phyloP scores from a whole-genome alignment of 2,797 vertebrate genomes.

The Pangasius sanitwongsei region DNA sequence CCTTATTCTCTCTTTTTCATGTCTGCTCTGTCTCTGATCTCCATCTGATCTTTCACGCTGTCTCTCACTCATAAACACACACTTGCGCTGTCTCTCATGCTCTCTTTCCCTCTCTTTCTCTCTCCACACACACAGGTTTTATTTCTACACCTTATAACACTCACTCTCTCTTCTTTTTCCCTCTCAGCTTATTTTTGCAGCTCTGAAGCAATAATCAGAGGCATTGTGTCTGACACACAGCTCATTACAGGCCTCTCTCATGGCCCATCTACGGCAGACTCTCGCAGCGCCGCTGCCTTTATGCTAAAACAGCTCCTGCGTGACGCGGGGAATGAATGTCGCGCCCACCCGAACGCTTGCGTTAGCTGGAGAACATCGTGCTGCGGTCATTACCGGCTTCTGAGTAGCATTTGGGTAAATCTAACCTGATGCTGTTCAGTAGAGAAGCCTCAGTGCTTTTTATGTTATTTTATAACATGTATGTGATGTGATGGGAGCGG shows the following conservation, averaged over 20 bases:
- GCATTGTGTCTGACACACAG: conserved; percentile 76
- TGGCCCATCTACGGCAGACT: conserved; percentile 74
- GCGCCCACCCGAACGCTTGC: not conserved
- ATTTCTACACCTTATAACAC: not conserved
- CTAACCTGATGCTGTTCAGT: not conserved
- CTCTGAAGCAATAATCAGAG: conserved; percentile 79
- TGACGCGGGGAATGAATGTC: not conserved
- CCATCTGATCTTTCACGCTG: not conserved
- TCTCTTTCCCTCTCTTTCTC: conserved; percentile 61
- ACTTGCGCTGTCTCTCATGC: conserved; percentile 20
- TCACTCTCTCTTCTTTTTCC: not conserved
- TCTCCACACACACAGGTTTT: not conserved
- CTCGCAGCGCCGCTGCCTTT: conserved; percentile 76
- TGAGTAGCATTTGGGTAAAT: not conserved
- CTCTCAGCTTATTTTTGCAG: conserved; percentile 62
- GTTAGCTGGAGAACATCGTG: not conserved
- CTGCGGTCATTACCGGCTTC: not conserved
- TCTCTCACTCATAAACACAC: conserved; percentile 7
- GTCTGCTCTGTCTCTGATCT: not conserved
- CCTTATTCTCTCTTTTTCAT: not conserved
- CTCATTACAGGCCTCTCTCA: conserved; percentile 77
- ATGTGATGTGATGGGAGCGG: not conserved
- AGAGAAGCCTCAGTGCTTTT: not conserved
- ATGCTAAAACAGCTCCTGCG: conserved; percentile 52
- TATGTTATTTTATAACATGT: not conserved